A percentile compares a stretch with the other conserved stretches of the same genome.
Conservation (phyloP, 53 echinoderm and acorn worm species). For the Zoroaster sp. region DNA sequence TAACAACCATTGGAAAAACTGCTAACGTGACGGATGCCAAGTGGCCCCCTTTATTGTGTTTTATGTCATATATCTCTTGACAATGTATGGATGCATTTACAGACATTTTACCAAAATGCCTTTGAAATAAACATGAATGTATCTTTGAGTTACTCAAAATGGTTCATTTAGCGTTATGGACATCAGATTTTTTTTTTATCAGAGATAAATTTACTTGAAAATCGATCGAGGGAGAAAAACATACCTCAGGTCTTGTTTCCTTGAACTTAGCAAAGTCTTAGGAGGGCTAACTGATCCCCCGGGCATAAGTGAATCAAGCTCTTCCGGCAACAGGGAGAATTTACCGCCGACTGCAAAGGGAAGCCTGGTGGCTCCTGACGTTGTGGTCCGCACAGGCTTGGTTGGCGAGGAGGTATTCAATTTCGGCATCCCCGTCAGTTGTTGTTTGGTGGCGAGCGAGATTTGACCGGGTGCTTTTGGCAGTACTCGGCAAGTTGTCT, state of each 20-base stretch:
- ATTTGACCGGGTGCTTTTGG: not conserved
- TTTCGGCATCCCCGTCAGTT: not conserved
- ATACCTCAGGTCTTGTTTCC: not conserved
- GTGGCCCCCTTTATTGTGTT: no score
- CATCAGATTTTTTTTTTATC: not conserved
- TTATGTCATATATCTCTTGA: no score
- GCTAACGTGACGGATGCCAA: no score
- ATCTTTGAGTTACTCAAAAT: no score
- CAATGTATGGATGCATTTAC: no score
- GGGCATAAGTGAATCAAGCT: not conserved
- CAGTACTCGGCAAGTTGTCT: not conserved
- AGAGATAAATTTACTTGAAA: not conserved
- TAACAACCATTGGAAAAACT: no score
- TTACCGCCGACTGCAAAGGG: constrained; percentile 20
- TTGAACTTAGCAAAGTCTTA: not conserved
- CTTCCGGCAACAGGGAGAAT: constrained; percentile 5
- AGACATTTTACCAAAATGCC: no score
- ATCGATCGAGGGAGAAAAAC: not conserved
- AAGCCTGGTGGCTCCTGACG: not conserved
- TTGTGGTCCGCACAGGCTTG: not conserved
- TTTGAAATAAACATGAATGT: no score
- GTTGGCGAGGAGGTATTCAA: not conserved
- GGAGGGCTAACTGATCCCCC: not conserved
- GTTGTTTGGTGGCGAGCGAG: not conserved
- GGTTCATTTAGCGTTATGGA: not conserved